Percentiles rank a stretch among this genome's conserved stretches.
Conservation (phyloP, 1,140 invertebrate genomes). For the Temnothorax curvispinosus region DNA sequence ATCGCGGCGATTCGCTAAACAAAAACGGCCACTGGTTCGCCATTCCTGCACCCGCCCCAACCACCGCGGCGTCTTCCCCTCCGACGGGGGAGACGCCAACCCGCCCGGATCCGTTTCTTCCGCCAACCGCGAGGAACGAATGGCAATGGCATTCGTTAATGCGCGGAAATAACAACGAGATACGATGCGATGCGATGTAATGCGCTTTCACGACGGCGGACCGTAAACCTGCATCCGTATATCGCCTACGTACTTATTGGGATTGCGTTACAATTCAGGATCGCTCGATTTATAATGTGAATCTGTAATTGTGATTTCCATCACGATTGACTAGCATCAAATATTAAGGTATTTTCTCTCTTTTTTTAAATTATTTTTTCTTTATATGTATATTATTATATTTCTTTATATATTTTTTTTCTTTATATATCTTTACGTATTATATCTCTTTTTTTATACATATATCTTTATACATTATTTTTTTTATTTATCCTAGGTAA, state of each 20-base stretch:
- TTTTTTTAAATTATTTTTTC: background rate
- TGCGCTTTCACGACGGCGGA: constrained; percentile 50
- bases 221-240: constrained; percentile 5
- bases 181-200: background rate
- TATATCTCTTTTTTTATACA: background rate
- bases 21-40: constrained; percentile 52
- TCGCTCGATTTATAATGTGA: background rate
- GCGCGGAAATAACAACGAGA: constrained; percentile 28
- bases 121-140: constrained; percentile 9
- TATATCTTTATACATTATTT: background rate
- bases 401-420: background rate
- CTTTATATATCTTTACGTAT: background rate
- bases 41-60: background rate
- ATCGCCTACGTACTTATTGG: background rate
- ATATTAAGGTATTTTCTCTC: background rate
- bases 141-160: constrained; percentile 45
- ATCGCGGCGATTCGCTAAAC: constrained; percentile 52
- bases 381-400: background rate
- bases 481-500: no score
- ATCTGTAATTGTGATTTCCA: background rate
- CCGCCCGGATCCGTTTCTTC: constrained; percentile 2
- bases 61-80: background rate
- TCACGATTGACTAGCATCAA: background rate
- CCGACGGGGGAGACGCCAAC: background rate
- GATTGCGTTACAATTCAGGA: background rate